These are phyloP conservation scores for Ophion ventricosus DNA, from an alignment of 2,888 invertebrate species.

Conservation along the genomic window DNA sequence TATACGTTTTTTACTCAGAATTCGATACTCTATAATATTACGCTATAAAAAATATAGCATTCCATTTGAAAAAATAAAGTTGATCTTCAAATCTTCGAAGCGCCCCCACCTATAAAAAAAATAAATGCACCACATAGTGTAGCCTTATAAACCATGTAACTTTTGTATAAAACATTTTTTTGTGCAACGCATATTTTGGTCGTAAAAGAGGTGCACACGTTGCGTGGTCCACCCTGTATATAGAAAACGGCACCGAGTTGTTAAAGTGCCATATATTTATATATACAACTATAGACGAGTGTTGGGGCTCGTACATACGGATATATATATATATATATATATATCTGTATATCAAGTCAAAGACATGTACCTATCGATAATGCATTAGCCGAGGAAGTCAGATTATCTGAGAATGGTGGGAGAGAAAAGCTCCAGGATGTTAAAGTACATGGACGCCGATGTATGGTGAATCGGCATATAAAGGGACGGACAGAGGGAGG, in stretches of 20 bases:
- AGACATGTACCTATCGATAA: conserved; percentile 57
- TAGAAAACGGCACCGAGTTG: not conserved
- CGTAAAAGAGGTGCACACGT: too few relatives aligned
- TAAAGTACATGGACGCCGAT: conserved; percentile 26
- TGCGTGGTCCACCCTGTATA: too few relatives aligned
- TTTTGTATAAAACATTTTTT: too few relatives aligned
- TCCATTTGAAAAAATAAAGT: too few relatives aligned
- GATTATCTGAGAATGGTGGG: conserved; percentile 53
- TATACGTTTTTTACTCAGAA: too few relatives aligned
- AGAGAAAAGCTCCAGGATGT: conserved; percentile 40
- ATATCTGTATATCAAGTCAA: conserved; percentile 20
- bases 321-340: conserved; percentile 1
- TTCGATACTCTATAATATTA: too few relatives aligned
- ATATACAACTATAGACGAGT: not conserved
- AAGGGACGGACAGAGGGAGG: conserved; percentile 11
- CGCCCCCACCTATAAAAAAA: too few relatives aligned
- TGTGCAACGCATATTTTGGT: too few relatives aligned
- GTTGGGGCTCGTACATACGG: not conserved
- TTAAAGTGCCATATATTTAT: conserved; percentile 1
- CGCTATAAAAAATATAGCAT: too few relatives aligned
- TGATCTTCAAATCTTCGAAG: too few relatives aligned
- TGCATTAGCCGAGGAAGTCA: conserved; percentile 59
- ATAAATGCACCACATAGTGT: too few relatives aligned
- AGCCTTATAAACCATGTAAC: too few relatives aligned
- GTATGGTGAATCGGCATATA: conserved; percentile 19